These are phyloP conservation scores for Julus scandinavius DNA, from an alignment of 2,888 invertebrate species.

Conservation along the genomic window DNA sequence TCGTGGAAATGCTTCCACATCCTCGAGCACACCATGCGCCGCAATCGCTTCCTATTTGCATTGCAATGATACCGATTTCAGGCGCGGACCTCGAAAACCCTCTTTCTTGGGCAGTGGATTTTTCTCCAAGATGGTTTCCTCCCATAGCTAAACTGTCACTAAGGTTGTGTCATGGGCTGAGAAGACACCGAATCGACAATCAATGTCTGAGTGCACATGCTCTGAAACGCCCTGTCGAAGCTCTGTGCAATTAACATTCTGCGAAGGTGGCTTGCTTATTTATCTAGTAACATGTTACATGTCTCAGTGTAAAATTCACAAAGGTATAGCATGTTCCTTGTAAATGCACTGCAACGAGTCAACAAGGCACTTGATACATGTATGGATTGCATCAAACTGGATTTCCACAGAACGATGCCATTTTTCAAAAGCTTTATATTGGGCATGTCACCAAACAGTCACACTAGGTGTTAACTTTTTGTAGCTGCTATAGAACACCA, in stretches of 20 bases:
- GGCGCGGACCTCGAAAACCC: not conserved
- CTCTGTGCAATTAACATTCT: not conserved
- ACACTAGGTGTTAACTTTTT: too few relatives aligned
- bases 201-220: not conserved
- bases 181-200: not conserved
- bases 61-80: slow-evolving; percentile 37
- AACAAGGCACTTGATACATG: too few relatives aligned
- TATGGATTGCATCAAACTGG: too few relatives aligned
- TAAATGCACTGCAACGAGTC: too few relatives aligned
- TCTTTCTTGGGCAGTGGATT: not conserved
- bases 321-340: too few relatives aligned
- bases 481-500: too few relatives aligned
- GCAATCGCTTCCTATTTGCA: slow-evolving; percentile 48
- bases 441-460: too few relatives aligned
- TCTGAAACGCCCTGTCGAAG: not conserved
- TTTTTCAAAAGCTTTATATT: too few relatives aligned
- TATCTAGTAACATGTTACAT: too few relatives aligned
- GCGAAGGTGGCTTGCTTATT: not conserved
- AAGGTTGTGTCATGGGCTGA: not conserved
- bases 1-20: slow-evolving; percentile 44
- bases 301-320: too few relatives aligned
- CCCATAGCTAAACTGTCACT: not conserved
- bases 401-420: too few relatives aligned
- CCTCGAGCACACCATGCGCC: slow-evolving; percentile 35
- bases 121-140: not conserved